These are phyloP conservation scores for Leuciscus waleckii DNA, from an alignment of 2,797 vertebrate species.

Conservation along the genomic window DNA sequence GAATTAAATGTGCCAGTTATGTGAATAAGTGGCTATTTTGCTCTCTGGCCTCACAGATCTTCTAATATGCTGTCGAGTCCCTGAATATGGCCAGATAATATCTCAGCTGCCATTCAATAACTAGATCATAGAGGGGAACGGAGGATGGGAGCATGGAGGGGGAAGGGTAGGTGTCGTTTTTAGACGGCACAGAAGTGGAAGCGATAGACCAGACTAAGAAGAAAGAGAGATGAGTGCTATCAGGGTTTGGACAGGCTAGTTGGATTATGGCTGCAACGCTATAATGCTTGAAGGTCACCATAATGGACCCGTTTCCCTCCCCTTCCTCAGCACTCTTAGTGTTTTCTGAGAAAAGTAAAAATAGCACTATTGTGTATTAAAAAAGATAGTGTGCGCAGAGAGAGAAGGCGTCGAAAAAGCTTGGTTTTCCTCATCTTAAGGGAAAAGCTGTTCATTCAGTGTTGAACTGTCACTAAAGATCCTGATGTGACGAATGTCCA, in stretches of 20 bases:
- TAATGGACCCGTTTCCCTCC: neutral
- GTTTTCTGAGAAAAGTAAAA: neutral
- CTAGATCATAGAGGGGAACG: neutral
- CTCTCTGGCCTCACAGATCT: neutral
- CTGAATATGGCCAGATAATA: slow-evolving; percentile 9
- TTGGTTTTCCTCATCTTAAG: neutral
- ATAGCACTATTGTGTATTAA: neutral
- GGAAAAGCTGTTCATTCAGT: neutral
- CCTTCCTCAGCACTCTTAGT: neutral
- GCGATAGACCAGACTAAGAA: slow-evolving; percentile 2
- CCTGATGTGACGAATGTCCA: neutral
- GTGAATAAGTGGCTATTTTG: neutral
- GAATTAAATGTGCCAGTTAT: neutral
- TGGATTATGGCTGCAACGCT: slow-evolving; percentile 25
- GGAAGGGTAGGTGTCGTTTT: slow-evolving; percentile 31
- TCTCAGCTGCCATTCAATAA: slow-evolving; percentile 22
- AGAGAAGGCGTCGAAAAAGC: neutral
- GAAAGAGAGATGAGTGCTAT: slow-evolving; percentile 35
- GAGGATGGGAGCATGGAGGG: slow-evolving; percentile 3
- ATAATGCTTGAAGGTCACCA: slow-evolving; percentile 20
- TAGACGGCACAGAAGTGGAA: slow-evolving; percentile 12
- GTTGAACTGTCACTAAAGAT: neutral
- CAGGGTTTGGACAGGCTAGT: neutral
- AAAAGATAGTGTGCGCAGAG: neutral
- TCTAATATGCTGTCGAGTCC: neutral